Evolutionary conservation across 2,113 vertebrate genomes (phyloP).

Genomic region (Dipodomys stephensi): DNA sequence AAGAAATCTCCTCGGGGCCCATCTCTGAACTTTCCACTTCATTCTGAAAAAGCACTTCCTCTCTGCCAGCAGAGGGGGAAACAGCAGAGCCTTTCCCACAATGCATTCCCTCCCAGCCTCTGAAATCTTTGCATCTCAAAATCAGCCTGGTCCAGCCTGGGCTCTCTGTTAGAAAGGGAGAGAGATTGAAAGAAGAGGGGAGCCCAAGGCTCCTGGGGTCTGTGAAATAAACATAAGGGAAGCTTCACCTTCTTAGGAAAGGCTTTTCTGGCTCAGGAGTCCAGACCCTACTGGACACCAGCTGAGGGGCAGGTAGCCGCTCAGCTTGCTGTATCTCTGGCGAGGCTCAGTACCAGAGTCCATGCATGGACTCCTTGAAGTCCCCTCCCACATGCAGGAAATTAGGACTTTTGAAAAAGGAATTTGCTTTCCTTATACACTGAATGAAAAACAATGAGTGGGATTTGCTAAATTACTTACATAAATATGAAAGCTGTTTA

Average conservation of each 20-base stretch:
- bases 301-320: not conserved
- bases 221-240: not conserved
- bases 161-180: not conserved
- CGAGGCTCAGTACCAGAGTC: too few species aligned
- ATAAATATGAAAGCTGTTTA: not conserved
- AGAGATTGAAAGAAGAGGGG: not conserved
- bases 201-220: constrained; percentile 2
- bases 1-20: not conserved
- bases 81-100: not conserved
- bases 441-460: not conserved
- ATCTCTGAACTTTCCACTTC: not conserved
- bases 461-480: not conserved
- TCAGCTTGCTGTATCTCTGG: not conserved
- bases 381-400: not conserved
- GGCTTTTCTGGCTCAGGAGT: not conserved
- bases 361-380: accelerated
- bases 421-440: not conserved
- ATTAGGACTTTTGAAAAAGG: not conserved
- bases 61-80: constrained; percentile 40
- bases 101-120: constrained; percentile 1
- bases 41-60: not conserved
- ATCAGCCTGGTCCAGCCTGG: not conserved
- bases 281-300: not conserved
- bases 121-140: constrained; percentile 25
- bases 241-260: not conserved